These are phyloP conservation scores for Mola mola DNA, from an alignment of 2,113 vertebrate genomes.

Conservation along the genomic window DNA sequence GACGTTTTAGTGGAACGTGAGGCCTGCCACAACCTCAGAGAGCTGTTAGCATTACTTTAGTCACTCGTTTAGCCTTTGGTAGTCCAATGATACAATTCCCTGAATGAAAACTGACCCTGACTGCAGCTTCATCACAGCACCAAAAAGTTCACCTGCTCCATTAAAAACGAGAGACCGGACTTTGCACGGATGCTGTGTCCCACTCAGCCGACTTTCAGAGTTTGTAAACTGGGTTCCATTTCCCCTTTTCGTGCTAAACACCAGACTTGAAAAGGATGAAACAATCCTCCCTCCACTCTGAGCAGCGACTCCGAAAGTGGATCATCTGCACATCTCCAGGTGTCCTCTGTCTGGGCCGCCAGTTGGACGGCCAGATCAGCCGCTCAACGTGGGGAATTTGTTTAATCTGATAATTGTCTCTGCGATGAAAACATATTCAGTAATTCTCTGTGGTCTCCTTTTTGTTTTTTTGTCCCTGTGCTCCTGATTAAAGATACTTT, in stretches of 20 bases:
- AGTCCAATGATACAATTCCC: no score
- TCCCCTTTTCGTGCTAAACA: slow-evolving; percentile 50
- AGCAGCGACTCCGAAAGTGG: slow-evolving; percentile 41
- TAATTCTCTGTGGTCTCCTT: slow-evolving; percentile 64
- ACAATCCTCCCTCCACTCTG: slow-evolving; percentile 51
- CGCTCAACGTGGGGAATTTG: slow-evolving; percentile 70
- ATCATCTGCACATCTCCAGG: slow-evolving; percentile 74
- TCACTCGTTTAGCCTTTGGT: no score
- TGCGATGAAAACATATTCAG: slow-evolving; percentile 66
- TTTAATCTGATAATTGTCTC: slow-evolving; percentile 75
- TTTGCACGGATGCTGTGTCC: no score
- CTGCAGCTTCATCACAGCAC: neutral
- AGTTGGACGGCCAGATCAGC: slow-evolving; percentile 71
- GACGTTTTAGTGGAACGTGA: no score
- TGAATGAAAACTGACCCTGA: neutral
- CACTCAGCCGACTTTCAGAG: slow-evolving; percentile 2
- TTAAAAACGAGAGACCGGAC: no score
- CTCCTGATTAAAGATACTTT: slow-evolving; percentile 73
- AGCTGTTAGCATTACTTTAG: no score
- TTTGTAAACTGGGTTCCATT: slow-evolving; percentile 65
- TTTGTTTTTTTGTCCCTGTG: slow-evolving; percentile 57
- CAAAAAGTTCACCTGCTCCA: neutral
- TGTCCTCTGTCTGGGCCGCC: slow-evolving; percentile 56
- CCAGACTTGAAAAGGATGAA: slow-evolving; percentile 59
- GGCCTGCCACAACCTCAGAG: no score